Evolutionary conservation across 2,113 vertebrate species (phyloP), one percentile per base, ranked within the genome.

Genomic region (Pseudopipra pipra): DNA sequence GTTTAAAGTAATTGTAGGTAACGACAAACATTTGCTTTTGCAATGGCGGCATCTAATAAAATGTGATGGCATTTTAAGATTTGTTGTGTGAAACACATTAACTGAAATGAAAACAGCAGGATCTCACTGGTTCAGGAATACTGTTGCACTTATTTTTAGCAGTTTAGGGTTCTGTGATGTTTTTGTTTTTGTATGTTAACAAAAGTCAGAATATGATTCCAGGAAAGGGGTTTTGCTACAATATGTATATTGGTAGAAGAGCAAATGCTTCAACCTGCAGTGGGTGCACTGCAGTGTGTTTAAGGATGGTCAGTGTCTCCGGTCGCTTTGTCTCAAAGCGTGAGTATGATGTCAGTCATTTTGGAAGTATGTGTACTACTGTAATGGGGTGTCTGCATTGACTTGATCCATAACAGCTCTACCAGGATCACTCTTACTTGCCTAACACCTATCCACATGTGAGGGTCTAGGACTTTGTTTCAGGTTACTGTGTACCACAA

Each of bases 231-330:
- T 39, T 12, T 58, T 88, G 19, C 41, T 84, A 11, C 17, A 58
- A 12, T 23, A 3, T 12, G 13, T 22, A 2, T 52, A 12, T 10
- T 21, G 5, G 31, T 54, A 52, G 6, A 85, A 83, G 12, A 5
- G 10, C 5, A 33, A 30, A 19, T 63, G 8, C 25, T 72, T 72
- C 30, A 58, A 2, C 19, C 13, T 39, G 14, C 12, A 35, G 13
- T 39, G 44, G 27, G 5, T 39, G 33, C 21, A 19, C 3, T 31
- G 27, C 37, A 67, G 3, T 4, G 2, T 52, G 16, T 35, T 54
- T 55, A 39, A 2, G 2, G 76, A 49, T 3, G 3, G 13, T 46
- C 51, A 39, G 2, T 71, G 25, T 9, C 23, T 73, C 1, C 0
- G 1, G 25, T 51, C 9, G n/a, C 46, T 92, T 59, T 72, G 4